phyloP scores from a whole-genome alignment of 2,113 vertebrate genomes.

The Periophthalmus modestus region DNA sequence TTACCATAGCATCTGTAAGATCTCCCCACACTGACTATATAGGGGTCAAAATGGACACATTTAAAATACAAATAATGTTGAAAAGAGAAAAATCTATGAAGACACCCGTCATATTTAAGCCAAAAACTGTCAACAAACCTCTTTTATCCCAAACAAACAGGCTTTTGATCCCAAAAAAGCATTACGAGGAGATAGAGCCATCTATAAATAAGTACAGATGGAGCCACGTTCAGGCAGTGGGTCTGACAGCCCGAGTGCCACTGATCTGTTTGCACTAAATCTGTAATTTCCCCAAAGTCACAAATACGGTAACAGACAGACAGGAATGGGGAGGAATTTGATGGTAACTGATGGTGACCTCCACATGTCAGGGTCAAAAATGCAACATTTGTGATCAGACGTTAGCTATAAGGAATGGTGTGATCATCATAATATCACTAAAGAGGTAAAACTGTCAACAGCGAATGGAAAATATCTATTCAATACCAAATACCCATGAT shows the following conservation, averaged over 20 bases:
- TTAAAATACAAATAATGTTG: slow-evolving; percentile 4
- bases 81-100: slow-evolving; percentile 18
- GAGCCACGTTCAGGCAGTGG: slow-evolving; percentile 28
- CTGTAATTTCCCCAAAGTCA: slow-evolving; percentile 36
- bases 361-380: not conserved
- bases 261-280: slow-evolving; percentile 42
- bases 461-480: too few species aligned
- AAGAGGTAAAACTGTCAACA: not conserved
- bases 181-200: slow-evolving; percentile 44
- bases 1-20: not conserved
- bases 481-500: too few species aligned
- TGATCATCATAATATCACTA: not conserved
- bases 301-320: not conserved
- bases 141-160: slow-evolving; percentile 39
- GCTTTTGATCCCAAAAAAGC: slow-evolving; percentile 57
- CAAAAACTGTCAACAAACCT: slow-evolving; percentile 27
- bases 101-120: slow-evolving; percentile 16
- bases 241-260: slow-evolving; percentile 35
- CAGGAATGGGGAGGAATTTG: too few species aligned
- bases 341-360: not conserved
- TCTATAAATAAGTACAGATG: slow-evolving; percentile 66
- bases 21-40: slow-evolving; percentile 40
- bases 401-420: not conserved
- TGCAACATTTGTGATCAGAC: not conserved
- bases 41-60: slow-evolving; percentile 15